Conservation (phyloP, 2,888 invertebrate species). For the Icerya purchasi region DNA sequence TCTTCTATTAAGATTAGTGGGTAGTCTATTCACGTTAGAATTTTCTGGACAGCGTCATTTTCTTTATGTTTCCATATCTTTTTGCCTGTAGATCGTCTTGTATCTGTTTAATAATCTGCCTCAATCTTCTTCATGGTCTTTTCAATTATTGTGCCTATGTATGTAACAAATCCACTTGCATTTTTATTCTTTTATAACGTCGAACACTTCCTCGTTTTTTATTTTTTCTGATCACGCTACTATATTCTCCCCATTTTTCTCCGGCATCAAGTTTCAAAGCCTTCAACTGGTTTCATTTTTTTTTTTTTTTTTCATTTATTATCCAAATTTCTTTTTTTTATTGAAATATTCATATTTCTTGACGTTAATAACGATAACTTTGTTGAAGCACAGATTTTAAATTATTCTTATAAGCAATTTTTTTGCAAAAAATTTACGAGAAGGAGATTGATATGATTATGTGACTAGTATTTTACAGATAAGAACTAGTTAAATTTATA, state of each 20-base stretch:
- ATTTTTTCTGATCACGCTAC: background rate
- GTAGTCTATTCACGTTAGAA: background rate
- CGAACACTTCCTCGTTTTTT: background rate
- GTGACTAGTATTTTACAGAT: too few species aligned
- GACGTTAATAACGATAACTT: too few species aligned
- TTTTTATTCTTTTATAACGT: background rate
- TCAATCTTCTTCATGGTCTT: background rate
- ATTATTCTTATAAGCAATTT: too few species aligned
- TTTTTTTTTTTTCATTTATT: too few species aligned
- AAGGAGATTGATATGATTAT: too few species aligned
- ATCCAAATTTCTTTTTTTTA: too few species aligned
- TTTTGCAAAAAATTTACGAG: too few species aligned
- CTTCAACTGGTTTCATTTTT: background rate
- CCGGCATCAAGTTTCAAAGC: background rate
- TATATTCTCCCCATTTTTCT: background rate
- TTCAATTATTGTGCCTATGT: background rate
- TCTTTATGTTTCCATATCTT: background rate
- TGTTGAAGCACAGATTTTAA: too few species aligned
- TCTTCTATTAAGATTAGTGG: background rate
- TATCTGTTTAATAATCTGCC: background rate
- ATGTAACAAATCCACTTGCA: background rate
- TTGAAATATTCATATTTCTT: too few species aligned
- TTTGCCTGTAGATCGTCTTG: background rate
- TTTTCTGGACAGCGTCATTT: background rate
- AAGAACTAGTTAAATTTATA: too few species aligned